A percentile compares a stretch with the other conserved stretches of the same genome.
Evolutionary conservation across 23 tunicate species (phyloP).

Genomic region (Trididemnum nubilum): DNA sequence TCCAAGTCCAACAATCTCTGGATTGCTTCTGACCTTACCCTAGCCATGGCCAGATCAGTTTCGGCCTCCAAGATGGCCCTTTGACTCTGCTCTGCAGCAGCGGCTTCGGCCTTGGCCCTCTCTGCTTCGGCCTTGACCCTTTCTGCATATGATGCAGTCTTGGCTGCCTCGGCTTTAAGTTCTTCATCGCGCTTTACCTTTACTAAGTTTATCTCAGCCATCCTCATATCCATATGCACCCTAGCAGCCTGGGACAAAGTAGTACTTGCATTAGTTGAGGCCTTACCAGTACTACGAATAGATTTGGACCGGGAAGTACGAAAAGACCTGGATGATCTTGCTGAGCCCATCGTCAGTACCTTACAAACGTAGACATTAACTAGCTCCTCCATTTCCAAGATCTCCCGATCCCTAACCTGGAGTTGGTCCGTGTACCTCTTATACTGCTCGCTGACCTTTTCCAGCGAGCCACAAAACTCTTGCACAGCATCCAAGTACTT

Average conservation of each 20-base stretch:
- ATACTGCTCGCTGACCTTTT: background rate
- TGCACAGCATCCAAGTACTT: conserved; percentile 1
- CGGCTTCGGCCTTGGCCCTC: background rate
- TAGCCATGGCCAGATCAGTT: conserved; percentile 5
- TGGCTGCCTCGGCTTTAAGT: conserved; percentile 1
- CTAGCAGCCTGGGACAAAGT: background rate
- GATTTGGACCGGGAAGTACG: background rate
- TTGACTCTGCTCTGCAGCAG: background rate
- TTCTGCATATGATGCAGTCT: background rate
- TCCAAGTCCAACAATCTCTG: conserved; percentile 14
- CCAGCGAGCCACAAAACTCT: background rate
- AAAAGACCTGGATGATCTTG: background rate
- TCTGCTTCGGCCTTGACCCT: background rate
- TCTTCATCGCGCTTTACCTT: background rate
- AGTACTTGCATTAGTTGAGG: background rate
- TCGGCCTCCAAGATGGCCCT: conserved; percentile 3
- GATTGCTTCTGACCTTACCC: background rate
- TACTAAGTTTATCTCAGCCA: conserved; percentile 7
- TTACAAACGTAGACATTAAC: background rate
- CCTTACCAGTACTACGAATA: background rate
- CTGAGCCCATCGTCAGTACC: background rate
- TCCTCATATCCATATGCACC: background rate
- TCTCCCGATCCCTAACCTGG: background rate
- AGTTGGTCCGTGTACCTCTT: conserved; percentile 5
- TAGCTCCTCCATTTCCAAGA: background rate